Evolutionary conservation across 2,113 vertebrate species (phyloP).

Genomic region (Girardinichthys multiradiatus): DNA sequence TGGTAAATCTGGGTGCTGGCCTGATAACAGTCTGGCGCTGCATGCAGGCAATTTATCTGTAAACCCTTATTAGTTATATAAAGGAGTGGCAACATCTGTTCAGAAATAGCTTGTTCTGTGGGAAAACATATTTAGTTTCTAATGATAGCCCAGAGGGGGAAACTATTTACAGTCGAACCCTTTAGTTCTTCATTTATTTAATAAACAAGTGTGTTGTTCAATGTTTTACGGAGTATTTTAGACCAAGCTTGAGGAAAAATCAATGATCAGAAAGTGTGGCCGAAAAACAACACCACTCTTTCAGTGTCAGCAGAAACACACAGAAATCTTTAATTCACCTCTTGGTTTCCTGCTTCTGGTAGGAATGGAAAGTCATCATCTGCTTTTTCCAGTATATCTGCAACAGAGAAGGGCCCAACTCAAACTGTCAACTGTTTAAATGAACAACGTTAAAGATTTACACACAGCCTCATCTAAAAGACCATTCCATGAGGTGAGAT

Average conservation of each 20-base stretch:
- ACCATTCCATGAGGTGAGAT: background rate
- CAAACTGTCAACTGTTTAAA: constrained; percentile 3
- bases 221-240: background rate
- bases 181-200: constrained; percentile 30
- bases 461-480: background rate
- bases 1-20: constrained; percentile 1
- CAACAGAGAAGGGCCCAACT: constrained; percentile 13
- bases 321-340: constrained; percentile 62
- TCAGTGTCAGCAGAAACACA: constrained; percentile 2
- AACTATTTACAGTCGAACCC: constrained; percentile 11
- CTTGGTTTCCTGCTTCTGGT: constrained; percentile 62
- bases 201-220: constrained; percentile 39
- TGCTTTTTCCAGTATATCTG: constrained; percentile 78
- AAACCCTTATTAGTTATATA: constrained; percentile 10
- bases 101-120: constrained; percentile 20
- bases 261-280: constrained; percentile 18
- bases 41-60: constrained; percentile 5
- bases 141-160: constrained; percentile 26
- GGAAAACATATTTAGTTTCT: constrained; percentile 13
- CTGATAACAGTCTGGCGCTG: background rate
- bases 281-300: constrained; percentile 22
- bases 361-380: constrained; percentile 60
- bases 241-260: constrained; percentile 14
- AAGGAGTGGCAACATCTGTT: constrained; percentile 4
- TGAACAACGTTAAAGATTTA: background rate